Conservation (phyloP, 2,797 vertebrate genomes). For the Sebastes cheni region DNA sequence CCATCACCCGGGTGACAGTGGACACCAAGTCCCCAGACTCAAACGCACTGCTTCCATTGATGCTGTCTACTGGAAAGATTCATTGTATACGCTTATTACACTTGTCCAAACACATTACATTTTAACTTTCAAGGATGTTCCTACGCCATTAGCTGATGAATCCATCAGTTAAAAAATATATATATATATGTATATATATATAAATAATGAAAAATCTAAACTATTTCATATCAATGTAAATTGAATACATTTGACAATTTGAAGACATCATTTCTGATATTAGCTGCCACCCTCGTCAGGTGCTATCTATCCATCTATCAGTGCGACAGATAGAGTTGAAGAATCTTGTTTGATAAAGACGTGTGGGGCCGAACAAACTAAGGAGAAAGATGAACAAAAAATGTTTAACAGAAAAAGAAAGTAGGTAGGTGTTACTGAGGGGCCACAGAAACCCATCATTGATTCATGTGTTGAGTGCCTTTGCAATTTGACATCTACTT, state of each 20-base stretch:
- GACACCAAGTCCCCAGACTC: conserved; percentile 82
- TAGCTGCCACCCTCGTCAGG: not conserved
- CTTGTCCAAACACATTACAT: not conserved
- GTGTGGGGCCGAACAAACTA: not conserved
- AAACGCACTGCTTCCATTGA: conserved; percentile 74
- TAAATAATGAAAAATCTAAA: too few species aligned
- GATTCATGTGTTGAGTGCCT: not conserved
- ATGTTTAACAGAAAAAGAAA: not conserved
- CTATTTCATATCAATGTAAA: not conserved
- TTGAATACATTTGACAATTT: not conserved
- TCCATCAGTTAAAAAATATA: not conserved
- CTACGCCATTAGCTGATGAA: not conserved
- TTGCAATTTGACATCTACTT: not conserved
- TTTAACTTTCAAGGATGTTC: not conserved
- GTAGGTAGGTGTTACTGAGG: too few species aligned
- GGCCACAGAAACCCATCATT: not conserved
- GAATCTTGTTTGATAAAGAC: not conserved
- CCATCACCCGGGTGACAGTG: conserved; percentile 89
- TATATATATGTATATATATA: too few species aligned
- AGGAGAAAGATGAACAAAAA: not conserved
- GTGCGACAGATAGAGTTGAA: not conserved
- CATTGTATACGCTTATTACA: not conserved
- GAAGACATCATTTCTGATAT: not conserved
- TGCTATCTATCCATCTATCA: too few species aligned
- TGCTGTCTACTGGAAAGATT: conserved; percentile 79